Conservation (phyloP, 2,113 vertebrate species). For the Pyxicephalus adspersus region DNA sequence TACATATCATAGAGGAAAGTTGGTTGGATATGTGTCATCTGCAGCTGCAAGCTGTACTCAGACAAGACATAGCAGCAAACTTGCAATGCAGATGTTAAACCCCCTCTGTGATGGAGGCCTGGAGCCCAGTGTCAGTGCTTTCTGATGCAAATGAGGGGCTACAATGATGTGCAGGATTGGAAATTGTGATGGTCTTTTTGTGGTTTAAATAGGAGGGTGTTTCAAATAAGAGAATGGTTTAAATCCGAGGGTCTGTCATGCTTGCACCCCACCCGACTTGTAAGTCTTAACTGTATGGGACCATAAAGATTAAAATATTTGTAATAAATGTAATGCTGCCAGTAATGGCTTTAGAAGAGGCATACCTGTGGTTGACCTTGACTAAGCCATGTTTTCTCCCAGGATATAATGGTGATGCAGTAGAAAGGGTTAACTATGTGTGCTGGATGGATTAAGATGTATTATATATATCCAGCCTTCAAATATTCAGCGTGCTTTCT, state of each 20-base stretch:
- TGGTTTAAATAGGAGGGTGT: too few species aligned
- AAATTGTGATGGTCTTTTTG: background rate
- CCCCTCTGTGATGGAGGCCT: background rate
- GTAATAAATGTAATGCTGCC: background rate
- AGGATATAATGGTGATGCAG: background rate
- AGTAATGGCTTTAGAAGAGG: background rate
- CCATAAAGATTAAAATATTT: too few species aligned
- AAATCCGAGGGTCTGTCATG: background rate
- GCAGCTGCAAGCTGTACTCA: too few species aligned
- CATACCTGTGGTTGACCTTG: slow-evolving; percentile 45
- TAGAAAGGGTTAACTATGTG: slow-evolving; percentile 13
- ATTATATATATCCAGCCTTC: background rate
- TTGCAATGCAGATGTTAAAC: slow-evolving; percentile 11
- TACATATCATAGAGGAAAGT: slow-evolving; percentile 1
- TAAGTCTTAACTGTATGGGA: background rate
- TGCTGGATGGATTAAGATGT: background rate
- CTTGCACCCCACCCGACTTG: background rate
- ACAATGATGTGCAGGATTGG: background rate
- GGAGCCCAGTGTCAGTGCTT: background rate
- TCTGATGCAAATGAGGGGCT: background rate
- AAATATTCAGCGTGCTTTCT: background rate
- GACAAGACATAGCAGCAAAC: background rate
- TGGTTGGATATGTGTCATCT: background rate
- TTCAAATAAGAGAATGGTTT: too few species aligned
- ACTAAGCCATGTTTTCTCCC: slow-evolving; percentile 2